Percentiles rank a stretch among this genome's conserved stretches.
Evolutionary conservation across 2,113 vertebrate genomes (phyloP).

Genomic region (Lagenorhynchus albirostris): DNA sequence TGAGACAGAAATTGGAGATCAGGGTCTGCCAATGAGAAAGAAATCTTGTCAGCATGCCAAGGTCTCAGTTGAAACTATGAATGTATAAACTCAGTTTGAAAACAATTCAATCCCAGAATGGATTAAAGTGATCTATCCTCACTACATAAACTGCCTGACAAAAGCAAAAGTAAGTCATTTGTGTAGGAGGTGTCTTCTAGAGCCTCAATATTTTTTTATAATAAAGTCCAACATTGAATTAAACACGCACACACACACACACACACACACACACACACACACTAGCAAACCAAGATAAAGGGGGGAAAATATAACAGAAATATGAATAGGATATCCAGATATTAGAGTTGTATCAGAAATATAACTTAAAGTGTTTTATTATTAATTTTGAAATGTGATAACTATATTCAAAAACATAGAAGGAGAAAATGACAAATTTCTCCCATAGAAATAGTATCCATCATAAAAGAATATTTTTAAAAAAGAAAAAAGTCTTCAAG

Average conservation of each 20-base stretch:
- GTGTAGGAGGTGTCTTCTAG: neutral
- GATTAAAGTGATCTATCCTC: neutral
- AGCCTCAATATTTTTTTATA: neutral
- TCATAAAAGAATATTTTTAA: neutral
- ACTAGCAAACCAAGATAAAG: neutral
- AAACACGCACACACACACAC: neutral
- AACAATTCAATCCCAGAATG: neutral
- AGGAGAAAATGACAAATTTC: neutral
- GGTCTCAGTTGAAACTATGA: neutral
- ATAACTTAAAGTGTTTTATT: neutral
- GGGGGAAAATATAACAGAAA: neutral
- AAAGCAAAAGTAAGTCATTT: neutral
- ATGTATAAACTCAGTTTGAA: neutral
- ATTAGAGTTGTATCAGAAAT: neutral
- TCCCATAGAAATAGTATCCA: neutral
- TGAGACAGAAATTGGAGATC: neutral
- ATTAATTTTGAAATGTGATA: neutral
- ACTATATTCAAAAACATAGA: neutral
- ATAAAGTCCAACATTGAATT: too few species aligned
- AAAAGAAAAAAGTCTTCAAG: too few species aligned
- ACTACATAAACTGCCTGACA: neutral
- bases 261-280: neutral
- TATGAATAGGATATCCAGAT: neutral
- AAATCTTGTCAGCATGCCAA: neutral
- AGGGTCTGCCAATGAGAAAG: neutral